Evolutionary conservation across 2,113 vertebrate species (phyloP).

Genomic region (Zosterops hypoxanthus): DNA sequence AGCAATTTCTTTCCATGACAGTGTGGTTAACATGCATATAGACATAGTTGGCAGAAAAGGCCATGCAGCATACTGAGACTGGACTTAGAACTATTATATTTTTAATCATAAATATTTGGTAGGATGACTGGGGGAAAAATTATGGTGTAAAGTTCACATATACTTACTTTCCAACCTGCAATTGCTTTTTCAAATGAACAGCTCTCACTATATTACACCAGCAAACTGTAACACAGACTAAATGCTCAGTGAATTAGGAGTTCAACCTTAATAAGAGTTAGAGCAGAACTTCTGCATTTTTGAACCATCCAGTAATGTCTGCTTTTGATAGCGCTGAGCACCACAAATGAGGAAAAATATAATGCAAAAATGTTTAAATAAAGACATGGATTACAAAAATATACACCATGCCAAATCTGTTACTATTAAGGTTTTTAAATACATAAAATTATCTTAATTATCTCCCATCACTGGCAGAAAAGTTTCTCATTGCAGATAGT

Average conservation of each 20-base stretch:
- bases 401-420: background rate
- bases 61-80: conserved; percentile 62
- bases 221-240: background rate
- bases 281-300: background rate
- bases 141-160: background rate
- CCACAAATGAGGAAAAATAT: background rate
- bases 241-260: background rate
- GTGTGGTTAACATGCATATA: conserved; percentile 71
- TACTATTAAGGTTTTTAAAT: background rate
- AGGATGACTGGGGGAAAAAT: background rate
- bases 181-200: conserved; percentile 76
- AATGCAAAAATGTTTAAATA: background rate
- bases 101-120: conserved; percentile 34
- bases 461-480: background rate
- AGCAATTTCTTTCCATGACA: conserved; percentile 49
- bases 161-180: conserved; percentile 69
- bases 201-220: conserved; percentile 15
- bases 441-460: background rate
- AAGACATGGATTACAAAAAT: conserved; percentile 3
- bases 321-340: background rate
- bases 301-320: background rate
- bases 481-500: background rate
- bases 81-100: background rate
- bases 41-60: conserved; percentile 50
- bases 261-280: background rate